phyloP scores from a whole-genome alignment of 2,797 vertebrate species.

The Loris lydekkerianus region DNA sequence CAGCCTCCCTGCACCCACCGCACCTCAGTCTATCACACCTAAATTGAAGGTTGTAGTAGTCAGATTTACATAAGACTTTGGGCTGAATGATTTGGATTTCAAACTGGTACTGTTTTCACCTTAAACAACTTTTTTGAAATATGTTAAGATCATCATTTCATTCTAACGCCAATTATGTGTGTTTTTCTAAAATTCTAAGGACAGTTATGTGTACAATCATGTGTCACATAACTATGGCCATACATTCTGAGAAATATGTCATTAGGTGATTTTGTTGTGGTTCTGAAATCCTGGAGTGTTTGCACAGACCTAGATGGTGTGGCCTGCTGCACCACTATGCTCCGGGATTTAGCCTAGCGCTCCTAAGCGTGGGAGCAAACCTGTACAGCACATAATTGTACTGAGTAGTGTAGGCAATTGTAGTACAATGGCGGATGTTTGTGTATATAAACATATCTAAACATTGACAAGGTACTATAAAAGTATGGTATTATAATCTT shows the following conservation, averaged over 20 bases:
- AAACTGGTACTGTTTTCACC: background rate
- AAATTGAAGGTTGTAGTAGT: background rate
- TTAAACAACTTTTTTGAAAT: background rate
- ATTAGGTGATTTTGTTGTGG: background rate
- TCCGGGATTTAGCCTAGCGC: background rate
- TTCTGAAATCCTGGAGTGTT: background rate
- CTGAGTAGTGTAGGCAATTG: background rate
- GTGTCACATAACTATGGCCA: background rate
- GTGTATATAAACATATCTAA: background rate
- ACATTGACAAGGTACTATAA: background rate
- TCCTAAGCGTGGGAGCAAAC: background rate
- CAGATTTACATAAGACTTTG: background rate
- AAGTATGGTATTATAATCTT: no score
- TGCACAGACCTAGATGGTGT: background rate
- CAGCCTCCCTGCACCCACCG: no score
- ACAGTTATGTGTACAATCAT: background rate
- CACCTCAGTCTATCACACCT: background rate
- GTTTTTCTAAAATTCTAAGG: background rate
- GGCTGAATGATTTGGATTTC: background rate
- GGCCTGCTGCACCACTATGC: background rate
- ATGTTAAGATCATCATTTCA: background rate
- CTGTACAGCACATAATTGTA: background rate
- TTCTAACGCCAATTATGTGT: background rate
- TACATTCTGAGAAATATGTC: background rate
- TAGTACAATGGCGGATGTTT: background rate